These are phyloP conservation scores for Lasaia peninsularis DNA, from an alignment of 1,140 invertebrate genomes.

Conservation along the genomic window DNA sequence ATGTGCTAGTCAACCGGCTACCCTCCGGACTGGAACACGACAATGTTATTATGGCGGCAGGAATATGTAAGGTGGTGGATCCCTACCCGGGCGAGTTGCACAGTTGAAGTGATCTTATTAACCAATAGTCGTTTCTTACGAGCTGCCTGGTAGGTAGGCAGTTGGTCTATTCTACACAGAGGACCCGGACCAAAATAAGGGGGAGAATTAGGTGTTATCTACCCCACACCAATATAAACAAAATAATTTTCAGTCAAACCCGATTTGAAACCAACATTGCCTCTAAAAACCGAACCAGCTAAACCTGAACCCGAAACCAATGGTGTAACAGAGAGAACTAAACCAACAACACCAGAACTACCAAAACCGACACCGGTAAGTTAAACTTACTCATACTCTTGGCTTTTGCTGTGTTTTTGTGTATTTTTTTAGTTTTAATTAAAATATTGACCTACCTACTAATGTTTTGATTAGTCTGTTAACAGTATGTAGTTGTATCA, in stretches of 20 bases:
- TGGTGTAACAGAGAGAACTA: constrained; percentile 20
- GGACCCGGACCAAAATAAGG: too few relatives aligned
- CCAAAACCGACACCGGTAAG: constrained; percentile 65
- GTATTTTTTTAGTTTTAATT: constrained; percentile 11
- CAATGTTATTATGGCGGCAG: too few relatives aligned
- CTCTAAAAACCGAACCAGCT: constrained; percentile 37
- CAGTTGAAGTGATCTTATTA: too few relatives aligned
- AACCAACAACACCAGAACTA: constrained; percentile 52
- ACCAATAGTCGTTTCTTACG: too few relatives aligned
- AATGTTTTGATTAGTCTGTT: background rate
- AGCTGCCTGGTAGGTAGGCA: too few relatives aligned
- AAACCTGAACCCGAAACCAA: constrained; percentile 24
- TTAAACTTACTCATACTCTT: constrained; percentile 16
- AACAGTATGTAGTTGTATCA: too few relatives aligned
- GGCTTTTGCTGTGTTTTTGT: constrained; percentile 19
- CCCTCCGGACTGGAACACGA: too few relatives aligned
- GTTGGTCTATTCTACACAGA: too few relatives aligned
- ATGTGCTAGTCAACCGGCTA: too few relatives aligned
- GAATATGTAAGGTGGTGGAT: too few relatives aligned
- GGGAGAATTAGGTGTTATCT: too few relatives aligned
- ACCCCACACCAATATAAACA: background rate
- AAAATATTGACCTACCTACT: background rate
- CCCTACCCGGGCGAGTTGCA: too few relatives aligned
- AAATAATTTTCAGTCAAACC: background rate
- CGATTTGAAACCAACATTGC: constrained; percentile 30